These are phyloP conservation scores for Augiades crinisus DNA, from an alignment of 2,888 invertebrate species.

Conservation along the genomic window DNA sequence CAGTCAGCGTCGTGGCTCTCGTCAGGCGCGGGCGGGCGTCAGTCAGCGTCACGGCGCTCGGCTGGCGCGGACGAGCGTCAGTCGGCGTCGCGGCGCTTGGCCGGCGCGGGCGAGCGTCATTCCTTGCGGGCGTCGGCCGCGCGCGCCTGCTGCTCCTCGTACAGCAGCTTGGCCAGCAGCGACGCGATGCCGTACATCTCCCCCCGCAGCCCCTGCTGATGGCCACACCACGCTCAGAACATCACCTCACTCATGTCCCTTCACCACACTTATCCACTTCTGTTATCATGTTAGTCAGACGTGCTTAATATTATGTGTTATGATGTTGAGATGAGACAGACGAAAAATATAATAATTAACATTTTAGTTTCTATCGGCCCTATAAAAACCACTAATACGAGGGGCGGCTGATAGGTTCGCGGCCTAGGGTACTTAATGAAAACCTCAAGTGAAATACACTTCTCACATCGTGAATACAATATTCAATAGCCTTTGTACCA, in stretches of 20 bases:
- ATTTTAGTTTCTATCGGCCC: too few species aligned
- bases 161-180: not conserved
- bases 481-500: not conserved
- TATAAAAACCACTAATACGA: too few species aligned
- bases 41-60: not conserved
- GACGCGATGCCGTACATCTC: not conserved
- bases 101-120: not conserved
- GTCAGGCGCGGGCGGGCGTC: too few species aligned
- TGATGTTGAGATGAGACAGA: too few species aligned
- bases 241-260: too few species aligned
- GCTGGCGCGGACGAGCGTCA: not conserved
- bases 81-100: too few species aligned
- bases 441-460: not conserved
- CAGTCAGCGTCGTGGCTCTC: too few species aligned
- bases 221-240: too few species aligned
- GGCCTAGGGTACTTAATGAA: not conserved
- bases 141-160: not conserved
- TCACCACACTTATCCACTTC: too few species aligned
- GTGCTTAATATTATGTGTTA: too few species aligned
- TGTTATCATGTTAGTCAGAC: too few species aligned
- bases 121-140: not conserved
- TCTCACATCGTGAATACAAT: not conserved
- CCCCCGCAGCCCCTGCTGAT: not conserved
- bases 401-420: not conserved
- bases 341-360: too few species aligned